Evolutionary conservation across 2,113 vertebrate species (phyloP).

Genomic region (Xenopus laevis): DNA sequence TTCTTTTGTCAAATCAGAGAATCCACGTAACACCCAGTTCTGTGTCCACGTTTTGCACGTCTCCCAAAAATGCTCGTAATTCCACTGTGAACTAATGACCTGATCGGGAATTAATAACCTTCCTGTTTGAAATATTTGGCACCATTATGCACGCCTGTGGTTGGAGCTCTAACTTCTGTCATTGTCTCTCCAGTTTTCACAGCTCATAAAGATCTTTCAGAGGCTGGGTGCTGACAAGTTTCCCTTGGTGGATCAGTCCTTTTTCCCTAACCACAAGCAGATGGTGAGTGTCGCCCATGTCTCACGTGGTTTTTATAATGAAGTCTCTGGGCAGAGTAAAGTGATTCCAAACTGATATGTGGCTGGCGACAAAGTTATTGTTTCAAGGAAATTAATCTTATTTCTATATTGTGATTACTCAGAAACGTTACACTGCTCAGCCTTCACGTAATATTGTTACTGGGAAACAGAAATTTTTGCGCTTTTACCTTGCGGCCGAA

Average conservation of each 20-base stretch:
- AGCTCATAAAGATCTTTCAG: conserved; percentile 94
- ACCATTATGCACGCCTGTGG: not conserved
- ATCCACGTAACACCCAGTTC: too few relatives aligned
- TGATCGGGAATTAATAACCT: not conserved
- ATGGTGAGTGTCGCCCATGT: conserved; percentile 82
- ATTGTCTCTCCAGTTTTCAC: conserved; percentile 78
- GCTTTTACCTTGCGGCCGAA: too few relatives aligned
- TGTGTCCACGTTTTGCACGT: too few relatives aligned
- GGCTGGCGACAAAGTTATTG: not conserved
- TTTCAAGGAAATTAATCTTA: too few relatives aligned
- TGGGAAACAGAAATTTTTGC: too few relatives aligned
- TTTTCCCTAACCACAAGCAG: conserved; percentile 89
- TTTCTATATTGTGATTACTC: not conserved
- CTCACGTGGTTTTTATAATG: conserved; percentile 23
- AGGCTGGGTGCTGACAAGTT: conserved; percentile 88
- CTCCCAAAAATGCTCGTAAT: too few relatives aligned
- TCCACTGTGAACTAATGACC: not conserved
- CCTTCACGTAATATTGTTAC: too few relatives aligned
- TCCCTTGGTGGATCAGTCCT: conserved; percentile 90
- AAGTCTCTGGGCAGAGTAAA: not conserved
- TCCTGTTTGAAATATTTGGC: not conserved
- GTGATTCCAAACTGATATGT: not conserved
- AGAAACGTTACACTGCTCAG: not conserved
- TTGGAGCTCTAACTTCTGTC: conserved; percentile 2
- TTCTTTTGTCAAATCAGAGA: too few relatives aligned